Base-by-base conservation (phyloP, 2,113 vertebrate genomes). In the Anhinga rufa region DNA sequence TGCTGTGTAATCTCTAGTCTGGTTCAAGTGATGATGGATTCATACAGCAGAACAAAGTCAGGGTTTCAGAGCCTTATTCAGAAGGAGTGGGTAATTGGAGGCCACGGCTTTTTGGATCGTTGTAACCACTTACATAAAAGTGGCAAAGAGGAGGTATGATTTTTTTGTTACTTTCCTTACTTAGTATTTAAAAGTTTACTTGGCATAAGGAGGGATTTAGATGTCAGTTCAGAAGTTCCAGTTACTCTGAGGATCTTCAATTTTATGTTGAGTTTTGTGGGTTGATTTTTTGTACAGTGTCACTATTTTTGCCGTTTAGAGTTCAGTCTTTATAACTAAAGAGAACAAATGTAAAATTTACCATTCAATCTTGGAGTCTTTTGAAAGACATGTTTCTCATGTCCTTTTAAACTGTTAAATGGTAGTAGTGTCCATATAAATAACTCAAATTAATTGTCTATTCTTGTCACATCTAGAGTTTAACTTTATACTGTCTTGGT, bases 11-110 rank as follows among this genome's bases (percentile, higher is more conserved):
- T 99, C 40, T 98, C 99, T 16, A 99, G 98, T 66, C 97, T 99
- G 93, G 99, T 98, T 88, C 99, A 99, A 98, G 97, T 99, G 83
- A 99, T 99, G 98, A 98, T 99, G 97, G 99, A 99, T 93, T 98
- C 99, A 9, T 93, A 98, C 95, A 99, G 96, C 95, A 98, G 99
- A 90, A 99, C 99, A 40, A 98, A 97, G 68, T 71, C 82, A 26
- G 99, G 99, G 21, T 99, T 99, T 98, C 99, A 99, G 97, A 98
- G 98, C 93, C 98, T 99, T 49, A 88, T 99, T 92, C 99, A 99
- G 89, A 99, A 99, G 93, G 99, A 99, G 72, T 99, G 99, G 99
- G 92, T 99, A 77, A 95, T 98, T 86, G 99, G 98, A 14, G 98
- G 98, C 55, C 99, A 99, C 64, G 78, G 96, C 36, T 99, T 99